Base-by-base conservation (phyloP, 1,140 invertebrate species). In the Condylostylus longicornis region DNA sequence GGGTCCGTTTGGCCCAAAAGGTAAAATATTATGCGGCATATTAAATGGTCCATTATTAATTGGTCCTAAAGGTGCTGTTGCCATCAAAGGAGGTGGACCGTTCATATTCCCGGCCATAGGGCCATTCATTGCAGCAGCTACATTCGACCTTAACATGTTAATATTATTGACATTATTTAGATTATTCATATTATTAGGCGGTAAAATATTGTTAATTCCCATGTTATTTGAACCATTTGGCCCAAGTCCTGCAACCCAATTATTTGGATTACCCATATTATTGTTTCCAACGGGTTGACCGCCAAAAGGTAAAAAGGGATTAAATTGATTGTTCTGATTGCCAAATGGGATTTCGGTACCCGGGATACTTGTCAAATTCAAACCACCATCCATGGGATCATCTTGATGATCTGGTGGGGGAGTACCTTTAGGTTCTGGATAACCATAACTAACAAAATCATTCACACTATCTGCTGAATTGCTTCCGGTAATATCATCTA, bases 401-500 rank as follows among this genome's bases (percentile, higher is more conserved):
- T 62, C 25, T 40, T 62, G 44, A 21, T 28, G 27, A 63, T 55
- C 41, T 31, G 60, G 54, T 15, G 68, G 66, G 8, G 63, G 63
- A 39, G 61, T 67, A 15, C 67, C 72, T 50, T 82, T 83, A 0
- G 83, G 82, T 51, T 85, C 81, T 2, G 83, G 83, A 82, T 82
- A 87, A 3, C 79, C 70, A 47, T 74, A 68, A 30, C 64, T 65
- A 42, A 74, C 71, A 48, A 78, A 80, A 51, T 85, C 81, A 47
- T 75, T 79, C 15, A 84, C 70, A 42, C 74, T 82, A 46, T 82
- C 82, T 28, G 74, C 73, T n/a, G n/a, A n/a, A n/a, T n/a, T n/a
- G 51, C 78, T 81, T 2, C 80, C 82, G 0, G 79, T 77, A 0
- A 85, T 68, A 67, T 93, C 88, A 43, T 91, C 84, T 33, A 91